These are phyloP conservation scores for Saxicola maurus DNA, from an alignment of 2,797 vertebrate genomes.

Conservation along the genomic window DNA sequence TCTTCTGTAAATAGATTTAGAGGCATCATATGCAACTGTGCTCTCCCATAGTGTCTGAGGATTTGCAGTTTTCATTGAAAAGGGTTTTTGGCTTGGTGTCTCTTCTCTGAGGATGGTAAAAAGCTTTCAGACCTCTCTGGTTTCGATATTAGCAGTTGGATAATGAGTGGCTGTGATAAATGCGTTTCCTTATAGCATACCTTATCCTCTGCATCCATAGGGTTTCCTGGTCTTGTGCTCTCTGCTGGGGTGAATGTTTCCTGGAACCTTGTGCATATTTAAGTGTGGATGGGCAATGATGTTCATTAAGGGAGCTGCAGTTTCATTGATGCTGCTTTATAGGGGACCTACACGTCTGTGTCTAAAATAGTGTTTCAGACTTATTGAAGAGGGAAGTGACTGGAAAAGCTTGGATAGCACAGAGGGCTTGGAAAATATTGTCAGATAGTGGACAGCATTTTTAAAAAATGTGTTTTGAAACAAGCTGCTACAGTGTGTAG, in stretches of 20 bases:
- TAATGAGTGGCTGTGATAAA: neutral
- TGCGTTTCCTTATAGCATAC: rapidly evolving
- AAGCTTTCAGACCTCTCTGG: neutral
- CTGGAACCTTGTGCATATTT: rapidly evolving
- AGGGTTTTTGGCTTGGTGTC: neutral
- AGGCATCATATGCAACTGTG: neutral
- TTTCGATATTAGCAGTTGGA: neutral
- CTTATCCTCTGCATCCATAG: neutral
- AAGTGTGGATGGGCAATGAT: neutral
- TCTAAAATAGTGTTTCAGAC: neutral
- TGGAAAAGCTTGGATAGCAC: neutral
- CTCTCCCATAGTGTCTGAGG: neutral
- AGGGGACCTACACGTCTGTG: neutral
- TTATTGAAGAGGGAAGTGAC: neutral
- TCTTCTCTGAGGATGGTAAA: neutral
- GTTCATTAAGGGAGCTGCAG: neutral
- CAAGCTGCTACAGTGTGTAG: neutral
- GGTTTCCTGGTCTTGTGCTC: neutral
- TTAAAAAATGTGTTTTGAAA: neutral
- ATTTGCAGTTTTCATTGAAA: neutral
- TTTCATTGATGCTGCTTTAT: neutral
- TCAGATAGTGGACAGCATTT: neutral
- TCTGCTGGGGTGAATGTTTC: neutral
- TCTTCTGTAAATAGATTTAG: neutral
- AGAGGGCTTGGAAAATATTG: neutral